Conservation (phyloP, 2,888 invertebrate genomes). For the Polylopha cassiicola region DNA sequence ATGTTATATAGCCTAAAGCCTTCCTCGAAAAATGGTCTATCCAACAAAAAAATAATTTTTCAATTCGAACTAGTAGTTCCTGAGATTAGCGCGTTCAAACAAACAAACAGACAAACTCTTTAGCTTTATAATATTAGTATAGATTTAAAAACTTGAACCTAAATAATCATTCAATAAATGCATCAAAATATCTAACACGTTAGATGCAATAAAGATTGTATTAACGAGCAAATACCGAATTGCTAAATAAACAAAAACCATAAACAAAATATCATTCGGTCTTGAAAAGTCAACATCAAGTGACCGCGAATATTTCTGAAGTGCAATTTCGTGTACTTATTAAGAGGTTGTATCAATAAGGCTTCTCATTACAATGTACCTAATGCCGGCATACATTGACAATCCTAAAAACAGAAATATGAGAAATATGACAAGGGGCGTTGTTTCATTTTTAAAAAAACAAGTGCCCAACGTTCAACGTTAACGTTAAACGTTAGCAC, state of each 20-base stretch:
- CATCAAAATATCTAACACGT: conserved; percentile 8
- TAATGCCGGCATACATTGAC: neutral
- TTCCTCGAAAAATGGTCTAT: too few relatives aligned
- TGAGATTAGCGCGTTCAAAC: too few relatives aligned
- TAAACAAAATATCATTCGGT: conserved; percentile 15
- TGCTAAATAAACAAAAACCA: conserved; percentile 21
- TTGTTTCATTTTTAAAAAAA: too few relatives aligned
- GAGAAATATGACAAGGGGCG: too few relatives aligned
- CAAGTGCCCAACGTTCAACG: too few relatives aligned
- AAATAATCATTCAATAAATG: conserved; percentile 10
- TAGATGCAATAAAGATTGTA: conserved; percentile 16
- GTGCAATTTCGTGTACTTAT: conserved; percentile 55
- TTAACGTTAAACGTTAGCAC: too few relatives aligned
- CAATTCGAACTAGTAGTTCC: too few relatives aligned
- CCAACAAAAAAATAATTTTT: too few relatives aligned
- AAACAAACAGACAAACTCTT: too few relatives aligned
- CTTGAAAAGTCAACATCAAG: conserved; percentile 10
- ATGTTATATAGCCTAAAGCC: too few relatives aligned
- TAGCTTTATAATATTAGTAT: conserved; percentile 22
- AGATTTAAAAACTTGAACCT: too few relatives aligned
- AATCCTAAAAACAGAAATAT: too few relatives aligned
- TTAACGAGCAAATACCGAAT: conserved; percentile 16
- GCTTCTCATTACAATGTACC: conserved; percentile 13
- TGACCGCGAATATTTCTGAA: conserved; percentile 19
- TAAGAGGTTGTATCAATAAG: conserved; percentile 27